A percentile compares a stretch with the other conserved stretches of the same genome.
These are phyloP conservation scores for Pseudolycoriella hygida DNA, from an alignment of 2,888 invertebrate genomes.

Conservation along the genomic window DNA sequence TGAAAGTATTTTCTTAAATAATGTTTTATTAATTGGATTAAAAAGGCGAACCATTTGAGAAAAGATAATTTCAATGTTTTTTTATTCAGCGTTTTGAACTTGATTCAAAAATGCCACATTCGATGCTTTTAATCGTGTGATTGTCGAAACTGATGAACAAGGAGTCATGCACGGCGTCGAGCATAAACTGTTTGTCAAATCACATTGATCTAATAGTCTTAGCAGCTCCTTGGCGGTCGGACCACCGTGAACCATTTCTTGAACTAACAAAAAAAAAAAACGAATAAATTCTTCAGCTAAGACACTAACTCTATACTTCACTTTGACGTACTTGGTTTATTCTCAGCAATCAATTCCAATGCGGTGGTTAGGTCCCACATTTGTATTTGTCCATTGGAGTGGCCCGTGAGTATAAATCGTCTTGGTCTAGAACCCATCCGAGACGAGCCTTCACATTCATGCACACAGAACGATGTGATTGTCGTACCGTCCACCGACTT, in stretches of 20 bases:
- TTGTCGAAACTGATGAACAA: slow-evolving; percentile 36
- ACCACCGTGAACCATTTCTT: slow-evolving; percentile 52
- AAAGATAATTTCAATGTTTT: too few relatives aligned
- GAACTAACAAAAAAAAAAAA: slow-evolving; percentile 24
- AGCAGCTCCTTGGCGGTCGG: slow-evolving; percentile 84
- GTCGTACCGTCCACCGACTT: slow-evolving; percentile 86
- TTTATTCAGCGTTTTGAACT: slow-evolving; percentile 11
- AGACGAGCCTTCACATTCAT: slow-evolving; percentile 93
- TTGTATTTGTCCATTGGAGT: slow-evolving; percentile 81
- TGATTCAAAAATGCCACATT: slow-evolving; percentile 46
- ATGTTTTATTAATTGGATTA: too few relatives aligned
- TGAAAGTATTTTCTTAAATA: too few relatives aligned
- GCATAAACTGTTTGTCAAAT: slow-evolving; percentile 63
- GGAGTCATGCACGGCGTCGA: slow-evolving; percentile 59
- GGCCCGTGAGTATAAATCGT: slow-evolving; percentile 80
- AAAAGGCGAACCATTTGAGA: too few relatives aligned
- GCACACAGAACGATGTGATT: slow-evolving; percentile 90
- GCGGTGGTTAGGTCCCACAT: slow-evolving; percentile 99
- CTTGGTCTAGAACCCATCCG: slow-evolving; percentile 79
- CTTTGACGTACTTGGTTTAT: slow-evolving; percentile 42
- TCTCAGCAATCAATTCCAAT: slow-evolving; percentile 59
- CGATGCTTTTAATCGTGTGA: slow-evolving; percentile 36
- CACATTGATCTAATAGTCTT: slow-evolving; percentile 82
- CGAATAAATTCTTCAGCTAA: background rate
- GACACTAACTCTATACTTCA: background rate